phyloP scores from a whole-genome alignment of 2,797 vertebrate species.

The Glossophaga mutica region DNA sequence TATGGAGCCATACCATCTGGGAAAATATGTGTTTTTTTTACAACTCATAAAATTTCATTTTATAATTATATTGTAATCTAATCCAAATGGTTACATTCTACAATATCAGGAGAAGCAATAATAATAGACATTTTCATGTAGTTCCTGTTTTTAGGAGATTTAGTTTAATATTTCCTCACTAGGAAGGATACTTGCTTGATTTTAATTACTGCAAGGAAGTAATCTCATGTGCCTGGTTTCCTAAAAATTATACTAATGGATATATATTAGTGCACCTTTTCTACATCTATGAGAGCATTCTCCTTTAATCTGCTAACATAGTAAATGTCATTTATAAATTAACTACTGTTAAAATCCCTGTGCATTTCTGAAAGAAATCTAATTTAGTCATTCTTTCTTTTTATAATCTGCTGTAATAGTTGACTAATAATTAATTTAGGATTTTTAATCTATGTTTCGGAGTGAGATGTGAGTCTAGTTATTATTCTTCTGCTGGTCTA shows the following conservation, averaged over 20 bases:
- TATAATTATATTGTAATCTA: background rate
- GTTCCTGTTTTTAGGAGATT: background rate
- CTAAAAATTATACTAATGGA: background rate
- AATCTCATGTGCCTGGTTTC: background rate
- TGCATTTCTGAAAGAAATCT: background rate
- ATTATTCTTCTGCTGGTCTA: background rate
- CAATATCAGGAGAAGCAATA: background rate
- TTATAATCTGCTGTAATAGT: background rate
- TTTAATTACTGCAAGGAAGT: background rate
- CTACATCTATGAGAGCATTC: background rate
- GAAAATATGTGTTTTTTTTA: background rate
- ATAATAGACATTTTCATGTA: background rate
- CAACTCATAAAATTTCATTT: background rate
- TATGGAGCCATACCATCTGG: background rate
- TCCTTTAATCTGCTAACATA: background rate
- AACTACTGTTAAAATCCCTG: background rate
- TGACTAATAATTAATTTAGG: background rate
- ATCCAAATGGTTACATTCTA: background rate
- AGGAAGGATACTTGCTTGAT: background rate
- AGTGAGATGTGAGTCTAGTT: background rate
- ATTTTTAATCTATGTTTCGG: background rate
- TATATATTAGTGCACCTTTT: background rate
- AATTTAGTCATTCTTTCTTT: background rate
- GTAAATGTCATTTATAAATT: constrained; percentile 1
- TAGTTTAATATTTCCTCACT: background rate